Percentiles rank a stretch among this genome's conserved stretches.
Conservation (phyloP, 2,797 vertebrate genomes). For the Astyanax mexicanus region DNA sequence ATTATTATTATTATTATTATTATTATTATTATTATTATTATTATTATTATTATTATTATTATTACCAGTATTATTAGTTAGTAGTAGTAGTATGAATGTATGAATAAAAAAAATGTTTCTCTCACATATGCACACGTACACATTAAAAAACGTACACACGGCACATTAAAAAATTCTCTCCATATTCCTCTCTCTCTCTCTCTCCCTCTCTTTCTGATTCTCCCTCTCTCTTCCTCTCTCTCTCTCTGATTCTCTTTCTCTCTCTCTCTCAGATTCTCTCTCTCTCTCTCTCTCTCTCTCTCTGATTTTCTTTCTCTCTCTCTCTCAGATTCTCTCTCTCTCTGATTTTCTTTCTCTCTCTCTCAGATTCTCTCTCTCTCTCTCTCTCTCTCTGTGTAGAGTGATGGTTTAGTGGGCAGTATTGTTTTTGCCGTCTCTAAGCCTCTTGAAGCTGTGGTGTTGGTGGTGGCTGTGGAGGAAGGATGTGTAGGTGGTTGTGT, state of each 20-base stretch:
- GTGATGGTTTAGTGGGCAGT: conserved; percentile 30
- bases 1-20: too few relatives aligned
- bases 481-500: conserved; percentile 51
- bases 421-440: conserved; percentile 40
- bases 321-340: not conserved
- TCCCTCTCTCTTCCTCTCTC: too few relatives aligned
- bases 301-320: not conserved
- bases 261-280: not conserved
- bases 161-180: too few relatives aligned
- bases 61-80: too few relatives aligned
- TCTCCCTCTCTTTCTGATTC: not conserved
- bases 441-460: conserved; percentile 36
- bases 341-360: conserved; percentile 3
- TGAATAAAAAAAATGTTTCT: too few relatives aligned
- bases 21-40: too few relatives aligned
- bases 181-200: not conserved
- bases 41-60: too few relatives aligned
- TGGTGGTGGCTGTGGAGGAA: conserved; percentile 37
- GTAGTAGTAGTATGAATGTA: too few relatives aligned
- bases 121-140: too few relatives aligned
- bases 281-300: not conserved
- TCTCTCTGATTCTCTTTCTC: too few relatives aligned
- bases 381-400: conserved; percentile 25
- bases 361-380: not conserved
- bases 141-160: too few relatives aligned